A percentile compares a stretch with the other conserved stretches of the same genome.
Conservation (phyloP, 2,888 invertebrate species). For the Hedychridium roseum region DNA sequence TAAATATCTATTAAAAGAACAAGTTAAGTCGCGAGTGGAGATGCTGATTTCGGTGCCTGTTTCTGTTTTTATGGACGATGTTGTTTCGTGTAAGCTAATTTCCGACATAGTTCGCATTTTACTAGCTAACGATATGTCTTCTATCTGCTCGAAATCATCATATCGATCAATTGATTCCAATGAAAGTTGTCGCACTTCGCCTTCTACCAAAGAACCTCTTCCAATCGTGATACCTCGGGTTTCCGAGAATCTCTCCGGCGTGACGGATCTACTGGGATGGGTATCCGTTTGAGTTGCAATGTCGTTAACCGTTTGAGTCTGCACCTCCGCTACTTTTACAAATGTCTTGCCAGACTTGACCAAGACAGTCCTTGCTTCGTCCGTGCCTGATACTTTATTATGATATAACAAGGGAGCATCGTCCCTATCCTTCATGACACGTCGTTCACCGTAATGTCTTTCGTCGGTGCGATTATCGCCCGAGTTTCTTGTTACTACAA, state of each 20-base stretch:
- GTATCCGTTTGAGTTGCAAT: slow-evolving; percentile 60
- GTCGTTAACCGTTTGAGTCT: slow-evolving; percentile 61
- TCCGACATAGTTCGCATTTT: slow-evolving; percentile 60
- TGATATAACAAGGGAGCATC: too few species aligned
- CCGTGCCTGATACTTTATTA: too few species aligned
- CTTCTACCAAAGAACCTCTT: slow-evolving; percentile 33
- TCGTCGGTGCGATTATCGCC: too few species aligned
- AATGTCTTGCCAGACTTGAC: too few species aligned
- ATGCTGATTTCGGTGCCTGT: slow-evolving; percentile 62
- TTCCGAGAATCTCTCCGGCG: slow-evolving; percentile 38
- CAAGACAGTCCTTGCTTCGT: too few species aligned
- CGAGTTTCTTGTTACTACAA: background rate
- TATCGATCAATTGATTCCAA: slow-evolving; percentile 51
- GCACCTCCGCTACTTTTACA: slow-evolving; percentile 57
- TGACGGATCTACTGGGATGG: slow-evolving; percentile 26
- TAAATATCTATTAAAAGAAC: slow-evolving; percentile 59
- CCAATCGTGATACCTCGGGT: slow-evolving; percentile 46
- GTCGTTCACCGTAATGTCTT: too few species aligned
- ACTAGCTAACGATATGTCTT: slow-evolving; percentile 54
- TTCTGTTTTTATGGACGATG: slow-evolving; percentile 61
- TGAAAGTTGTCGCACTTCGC: slow-evolving; percentile 47
- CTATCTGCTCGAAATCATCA: slow-evolving; percentile 53
- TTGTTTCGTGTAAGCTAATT: slow-evolving; percentile 61
- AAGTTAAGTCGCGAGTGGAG: slow-evolving; percentile 59
- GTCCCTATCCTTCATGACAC: too few species aligned